Conservation (phyloP, 1,140 invertebrate genomes). For the Idris sp. region DNA sequence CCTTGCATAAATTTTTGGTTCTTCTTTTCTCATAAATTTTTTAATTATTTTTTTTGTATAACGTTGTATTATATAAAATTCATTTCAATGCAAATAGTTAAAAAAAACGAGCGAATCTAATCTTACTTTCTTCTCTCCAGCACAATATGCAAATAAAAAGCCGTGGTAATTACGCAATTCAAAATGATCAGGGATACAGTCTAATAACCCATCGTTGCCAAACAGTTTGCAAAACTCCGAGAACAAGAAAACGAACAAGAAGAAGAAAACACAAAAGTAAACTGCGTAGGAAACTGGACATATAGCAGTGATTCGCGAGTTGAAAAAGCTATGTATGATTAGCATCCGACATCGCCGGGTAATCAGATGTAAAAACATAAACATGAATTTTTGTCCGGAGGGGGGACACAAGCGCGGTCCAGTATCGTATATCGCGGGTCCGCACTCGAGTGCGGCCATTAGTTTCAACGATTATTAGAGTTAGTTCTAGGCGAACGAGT, state of each 20-base stretch:
- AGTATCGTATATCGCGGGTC: slow-evolving; percentile 51
- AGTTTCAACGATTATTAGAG: slow-evolving; percentile 78
- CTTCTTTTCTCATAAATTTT: no score
- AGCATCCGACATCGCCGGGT: slow-evolving; percentile 45
- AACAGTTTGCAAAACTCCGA: slow-evolving; percentile 27
- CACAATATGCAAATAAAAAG: no score
- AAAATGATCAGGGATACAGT: neutral
- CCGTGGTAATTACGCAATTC: slow-evolving; percentile 2
- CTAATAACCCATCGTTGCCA: slow-evolving; percentile 6
- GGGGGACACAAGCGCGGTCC: slow-evolving; percentile 17
- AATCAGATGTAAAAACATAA: slow-evolving; percentile 57
- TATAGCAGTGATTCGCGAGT: slow-evolving; percentile 50
- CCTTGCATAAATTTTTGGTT: neutral
- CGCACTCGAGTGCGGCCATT: slow-evolving; percentile 66
- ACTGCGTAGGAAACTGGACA: slow-evolving; percentile 52
- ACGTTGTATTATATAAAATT: no score
- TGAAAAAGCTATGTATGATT: slow-evolving; percentile 53
- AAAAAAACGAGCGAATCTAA: no score
- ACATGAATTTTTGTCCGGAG: slow-evolving; percentile 40
- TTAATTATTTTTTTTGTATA: no score
- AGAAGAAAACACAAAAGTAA: slow-evolving; percentile 14
- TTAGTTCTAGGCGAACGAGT: slow-evolving; percentile 77
- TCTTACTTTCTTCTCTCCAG: no score
- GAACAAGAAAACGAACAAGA: neutral
- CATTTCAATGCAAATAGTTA: no score